Conservation (phyloP, 2,797 vertebrate genomes). For the Aeoliscus strigatus region DNA sequence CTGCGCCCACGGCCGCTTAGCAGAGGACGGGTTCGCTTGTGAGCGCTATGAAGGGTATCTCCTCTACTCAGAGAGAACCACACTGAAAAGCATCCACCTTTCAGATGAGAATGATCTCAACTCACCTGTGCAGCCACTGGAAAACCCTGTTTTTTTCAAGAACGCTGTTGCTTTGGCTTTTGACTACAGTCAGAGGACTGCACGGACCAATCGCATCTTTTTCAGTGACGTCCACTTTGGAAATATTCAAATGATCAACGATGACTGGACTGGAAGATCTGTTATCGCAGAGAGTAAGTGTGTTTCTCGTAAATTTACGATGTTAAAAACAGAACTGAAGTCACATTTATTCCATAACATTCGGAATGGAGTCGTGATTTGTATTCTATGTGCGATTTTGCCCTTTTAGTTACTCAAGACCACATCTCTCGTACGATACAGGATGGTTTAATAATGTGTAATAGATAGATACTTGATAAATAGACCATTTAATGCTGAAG, state of each 20-base stretch:
- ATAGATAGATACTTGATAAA: too few species aligned
- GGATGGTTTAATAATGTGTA: too few species aligned
- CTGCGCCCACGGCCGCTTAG: slow-evolving; percentile 92
- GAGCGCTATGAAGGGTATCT: slow-evolving; percentile 92
- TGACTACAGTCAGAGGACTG: slow-evolving; percentile 83
- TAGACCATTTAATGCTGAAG: slow-evolving; percentile 16
- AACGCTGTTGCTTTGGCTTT: slow-evolving; percentile 91
- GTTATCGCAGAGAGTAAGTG: slow-evolving; percentile 93
- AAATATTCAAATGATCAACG: slow-evolving; percentile 95
- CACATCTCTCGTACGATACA: too few species aligned
- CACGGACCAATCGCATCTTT: slow-evolving; percentile 90
- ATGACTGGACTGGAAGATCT: slow-evolving; percentile 89
- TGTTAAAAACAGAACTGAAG: too few species aligned
- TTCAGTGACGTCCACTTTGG: slow-evolving; percentile 96
- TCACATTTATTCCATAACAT: too few species aligned
- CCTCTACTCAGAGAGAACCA: slow-evolving; percentile 93
- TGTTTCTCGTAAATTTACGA: too few species aligned
- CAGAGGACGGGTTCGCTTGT: slow-evolving; percentile 86
- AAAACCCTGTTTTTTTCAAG: slow-evolving; percentile 90
- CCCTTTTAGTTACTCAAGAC: too few species aligned
- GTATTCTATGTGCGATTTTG: too few species aligned
- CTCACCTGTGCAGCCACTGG: slow-evolving; percentile 89
- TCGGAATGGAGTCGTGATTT: too few species aligned
- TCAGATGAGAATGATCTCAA: slow-evolving; percentile 95
- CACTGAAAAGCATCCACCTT: slow-evolving; percentile 95